Evolutionary conservation across 2,888 invertebrate species (phyloP), one percentile per base, ranked within the genome.

Genomic region (Dryobotodes eremita): DNA sequence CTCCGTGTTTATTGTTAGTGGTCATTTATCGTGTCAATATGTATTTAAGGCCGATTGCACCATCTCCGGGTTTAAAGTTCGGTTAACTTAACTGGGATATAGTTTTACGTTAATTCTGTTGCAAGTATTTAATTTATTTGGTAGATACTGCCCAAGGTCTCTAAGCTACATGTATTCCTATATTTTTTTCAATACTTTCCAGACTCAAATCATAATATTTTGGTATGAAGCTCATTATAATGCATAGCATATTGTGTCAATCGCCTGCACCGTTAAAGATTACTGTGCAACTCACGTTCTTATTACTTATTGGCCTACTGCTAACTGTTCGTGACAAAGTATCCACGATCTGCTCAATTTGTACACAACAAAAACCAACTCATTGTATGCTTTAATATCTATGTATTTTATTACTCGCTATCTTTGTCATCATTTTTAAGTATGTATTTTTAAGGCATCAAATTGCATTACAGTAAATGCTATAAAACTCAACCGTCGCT

Each of bases 211-310:
- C n/a, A 75, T 69, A 73, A 73, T 71, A 73, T 72, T 80, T 85
- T 74, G 48, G 50, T 62, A 79, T 78, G 72, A 59, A 71, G 61
- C 85, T 71, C 79, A 87, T 91, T 91, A 79, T 71, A 71, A 89
- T 87, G 59, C 85, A 80, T 84, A 83, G 81, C 85, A 78, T 86
- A 86, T 77, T 87, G 81, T 89, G 89, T 86, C 91, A 89, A 75
- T 73, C 80, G 78, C 72, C 76, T 90, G 76, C 66, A 72, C 91
- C 90, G 91, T 91, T 91, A 90, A 31, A 78, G 77, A 71, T 86
- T 90, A 83, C 77, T 76, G 89, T 90, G 89, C 89, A 79, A 70
- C 76, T 75, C 89, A 89, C 90, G 91, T 87, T 77, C 81, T 65
- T 70, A 77, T 64, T 80, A 75, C 83, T 77, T 82, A 84, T 78